Evolutionary conservation across 2,113 vertebrate species (phyloP), one percentile per base, ranked within the genome.

Genomic region (Bambusicola thoracicus): DNA sequence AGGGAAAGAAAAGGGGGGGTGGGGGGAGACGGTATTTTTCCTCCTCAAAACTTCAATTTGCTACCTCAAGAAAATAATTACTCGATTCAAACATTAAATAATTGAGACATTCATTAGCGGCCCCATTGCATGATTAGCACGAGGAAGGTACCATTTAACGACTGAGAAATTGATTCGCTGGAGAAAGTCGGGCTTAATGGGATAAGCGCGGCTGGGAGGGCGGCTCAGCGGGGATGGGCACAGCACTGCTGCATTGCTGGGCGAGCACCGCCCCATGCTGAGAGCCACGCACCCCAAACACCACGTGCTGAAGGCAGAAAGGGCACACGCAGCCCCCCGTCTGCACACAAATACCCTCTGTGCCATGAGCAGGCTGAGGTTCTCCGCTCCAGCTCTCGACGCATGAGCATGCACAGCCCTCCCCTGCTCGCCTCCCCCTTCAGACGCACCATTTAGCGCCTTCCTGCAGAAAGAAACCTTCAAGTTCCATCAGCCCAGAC

Each of bases 1-100:
- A 70, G 81, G 53, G 29, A 67, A 75, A 59, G 69, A 18, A 20
- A n/a, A 66, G 70, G 51, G 84, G 90, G 88, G 87, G 74, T n/a
- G 24, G 13, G 49, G 10, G 0, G 13, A 89, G 88, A 89, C 93
- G 92, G 84, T 95, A 94, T 94, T 96, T 96, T 94, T 88, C 84
- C 93, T 96, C 92, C 92, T 96, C 96, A 96, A 96, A 91, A 96
- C 85, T 95, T 95, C 95, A 95, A 97, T 97, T 97, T 98, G 95
- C 96, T 97, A 96, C 97, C 97, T 98, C 97, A 95, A 96, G 96
- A 96, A 97, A 97, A 96, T 94, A 95, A 98, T 97, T 90, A 96
- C 94, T 97, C 77, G 49, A 97, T 95, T 97, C 95, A 96, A 97
- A 97, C 92, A 96, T 93, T 95, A 95, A 97, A 96, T 97, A 96